Conservation (phyloP, 2,797 vertebrate genomes). For the Meriones psammophilus region DNA sequence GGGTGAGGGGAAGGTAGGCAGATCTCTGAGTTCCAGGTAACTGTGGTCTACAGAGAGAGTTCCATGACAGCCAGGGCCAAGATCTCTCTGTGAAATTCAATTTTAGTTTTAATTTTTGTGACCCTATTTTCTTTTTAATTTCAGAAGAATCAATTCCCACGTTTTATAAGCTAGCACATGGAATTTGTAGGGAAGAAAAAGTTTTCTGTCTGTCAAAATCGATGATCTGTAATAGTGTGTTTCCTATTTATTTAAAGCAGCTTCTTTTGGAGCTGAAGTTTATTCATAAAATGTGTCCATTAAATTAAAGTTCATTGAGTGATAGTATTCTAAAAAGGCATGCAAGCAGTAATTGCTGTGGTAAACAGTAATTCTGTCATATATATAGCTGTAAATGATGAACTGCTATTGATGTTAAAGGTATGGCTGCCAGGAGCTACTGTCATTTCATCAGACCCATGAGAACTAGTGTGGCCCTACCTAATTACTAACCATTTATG, state of each 20-base stretch:
- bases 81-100: not conserved
- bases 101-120: not conserved
- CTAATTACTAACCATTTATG: constrained; percentile 59
- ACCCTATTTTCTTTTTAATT: not conserved
- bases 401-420: constrained; percentile 49
- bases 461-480: not conserved
- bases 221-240: not conserved
- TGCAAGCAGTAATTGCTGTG: not conserved
- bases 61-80: not conserved
- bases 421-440: constrained; percentile 33
- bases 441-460: constrained; percentile 47
- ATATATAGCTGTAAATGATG: not conserved
- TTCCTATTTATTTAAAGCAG: not conserved
- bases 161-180: not conserved
- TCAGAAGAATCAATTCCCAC: not conserved
- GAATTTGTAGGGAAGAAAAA: not conserved
- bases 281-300: not conserved
- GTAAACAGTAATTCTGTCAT: constrained; percentile 54
- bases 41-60: not conserved
- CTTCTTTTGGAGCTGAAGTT: not conserved
- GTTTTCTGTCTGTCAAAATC: not conserved
- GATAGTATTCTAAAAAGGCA: constrained; percentile 5
- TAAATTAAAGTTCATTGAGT: constrained; percentile 38
- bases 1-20: not conserved
- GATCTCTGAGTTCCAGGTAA: not conserved